Evolutionary conservation across 2,797 vertebrate species (phyloP).

Genomic region (Mormyrus hasselquistii): DNA sequence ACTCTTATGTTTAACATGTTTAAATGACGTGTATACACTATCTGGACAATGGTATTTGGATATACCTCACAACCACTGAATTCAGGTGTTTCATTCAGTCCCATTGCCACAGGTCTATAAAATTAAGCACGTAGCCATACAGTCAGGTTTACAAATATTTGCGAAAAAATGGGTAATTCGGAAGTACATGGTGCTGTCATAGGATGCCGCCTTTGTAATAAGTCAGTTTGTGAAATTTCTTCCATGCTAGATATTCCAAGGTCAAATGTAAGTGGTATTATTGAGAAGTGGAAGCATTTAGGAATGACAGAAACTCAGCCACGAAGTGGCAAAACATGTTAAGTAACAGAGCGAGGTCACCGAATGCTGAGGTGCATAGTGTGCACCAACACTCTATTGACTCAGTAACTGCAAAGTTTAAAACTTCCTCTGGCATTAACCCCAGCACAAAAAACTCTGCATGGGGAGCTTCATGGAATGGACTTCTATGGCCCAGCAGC

Average conservation of each 20-base stretch:
- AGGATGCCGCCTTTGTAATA: neutral
- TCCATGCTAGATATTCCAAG: neutral
- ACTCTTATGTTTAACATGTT: neutral
- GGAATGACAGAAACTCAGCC: neutral
- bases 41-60: neutral
- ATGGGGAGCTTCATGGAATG: neutral
- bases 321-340: neutral
- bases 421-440: neutral
- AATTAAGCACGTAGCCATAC: neutral
- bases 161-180: neutral
- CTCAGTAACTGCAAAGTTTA: neutral
- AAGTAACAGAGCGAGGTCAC: neutral
- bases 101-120: neutral
- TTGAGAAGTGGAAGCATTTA: neutral
- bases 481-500: neutral
- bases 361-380: neutral
- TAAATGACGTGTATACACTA: neutral
- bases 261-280: neutral
- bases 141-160: neutral
- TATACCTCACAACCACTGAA: neutral
- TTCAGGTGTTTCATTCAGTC: neutral
- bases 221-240: neutral
- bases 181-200: neutral
- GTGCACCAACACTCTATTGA: neutral
- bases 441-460: neutral